Evolutionary conservation across 1,140 invertebrate genomes (phyloP), one percentile per base, ranked within the genome.

Genomic region (Idris sp.): DNA sequence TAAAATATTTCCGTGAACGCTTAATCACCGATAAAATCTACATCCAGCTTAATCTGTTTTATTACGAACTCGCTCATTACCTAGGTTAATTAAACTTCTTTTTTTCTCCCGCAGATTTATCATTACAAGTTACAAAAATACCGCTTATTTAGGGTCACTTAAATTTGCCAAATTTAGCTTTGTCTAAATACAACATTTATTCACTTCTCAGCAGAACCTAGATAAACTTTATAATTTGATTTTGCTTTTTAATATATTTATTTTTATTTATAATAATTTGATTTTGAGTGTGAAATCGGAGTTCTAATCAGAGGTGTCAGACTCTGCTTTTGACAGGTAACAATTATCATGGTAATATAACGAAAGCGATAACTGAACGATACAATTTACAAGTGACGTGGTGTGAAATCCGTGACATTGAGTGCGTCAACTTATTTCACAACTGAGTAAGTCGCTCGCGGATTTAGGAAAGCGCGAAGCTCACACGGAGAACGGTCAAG

Each of bases 1-100:
- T 62, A 62, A 62, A 62, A 62, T 22, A 22, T 62, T 62, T 62
- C 58, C 26, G 46, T 31, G 26, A 51, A 36, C 28, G 40, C 40
- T 53, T 53, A 53, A 53, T 53, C 46, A 30, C 30, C 38, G 48
- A 54, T 65, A 54, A 65, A 65, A 65, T 65, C 61, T 54, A 48
- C 41, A 64, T 43, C 36, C 11, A 44, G 9, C 31, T 35, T 53
- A 64, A 46, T 54, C 48, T 28, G 26, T 54, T 54, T 54, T 16
- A 31, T 31, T 65, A 30, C 49, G 25, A 30, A 19, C 19, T 13
- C 10, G 46, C 48, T 65, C 61, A 65, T 65, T 65, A 54, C 14
- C 11, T 43, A 3, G 36, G 19, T 64, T 64, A 64, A 64, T 64
- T 53, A 35, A 53, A 53, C 33, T 53, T 64, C 38, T 40, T 40